phyloP scores from a whole-genome alignment of 2,797 vertebrate species.

The Fratercula arctica region DNA sequence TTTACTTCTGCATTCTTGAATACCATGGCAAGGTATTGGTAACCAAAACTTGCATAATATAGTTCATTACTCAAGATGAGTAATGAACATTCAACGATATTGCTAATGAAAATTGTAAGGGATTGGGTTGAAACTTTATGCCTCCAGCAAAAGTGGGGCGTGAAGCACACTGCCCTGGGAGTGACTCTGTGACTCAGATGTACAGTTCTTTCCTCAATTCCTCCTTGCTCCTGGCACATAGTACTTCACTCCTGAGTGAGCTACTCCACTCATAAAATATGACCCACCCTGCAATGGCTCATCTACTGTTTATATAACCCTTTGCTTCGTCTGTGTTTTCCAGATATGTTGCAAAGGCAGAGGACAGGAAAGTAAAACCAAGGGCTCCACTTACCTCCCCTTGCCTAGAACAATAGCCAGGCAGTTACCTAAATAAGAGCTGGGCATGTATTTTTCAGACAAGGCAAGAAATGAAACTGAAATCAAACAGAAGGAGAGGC shows the following conservation, averaged over 20 bases:
- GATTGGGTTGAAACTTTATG: neutral
- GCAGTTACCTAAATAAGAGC: neutral
- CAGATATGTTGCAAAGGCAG: neutral
- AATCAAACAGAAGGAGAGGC: neutral
- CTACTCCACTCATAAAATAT: conserved; percentile 30
- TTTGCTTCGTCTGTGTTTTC: neutral
- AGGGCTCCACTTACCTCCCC: neutral
- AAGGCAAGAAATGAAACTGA: neutral
- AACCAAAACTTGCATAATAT: neutral
- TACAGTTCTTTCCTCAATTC: conserved; percentile 20
- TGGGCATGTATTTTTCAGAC: neutral
- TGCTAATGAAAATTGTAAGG: neutral
- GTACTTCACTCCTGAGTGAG: conserved; percentile 6
- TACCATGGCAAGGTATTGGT: neutral
- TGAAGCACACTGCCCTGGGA: neutral
- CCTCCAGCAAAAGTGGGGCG: conserved; percentile 35
- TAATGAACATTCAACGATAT: neutral
- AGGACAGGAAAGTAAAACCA: neutral
- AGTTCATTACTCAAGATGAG: neutral
- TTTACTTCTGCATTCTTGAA: neutral
- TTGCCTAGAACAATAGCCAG: conserved; percentile 6
- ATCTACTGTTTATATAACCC: conserved; percentile 51
- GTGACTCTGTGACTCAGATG: conserved; percentile 42
- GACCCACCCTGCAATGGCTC: conserved; percentile 34
- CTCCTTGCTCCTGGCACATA: neutral